These are phyloP conservation scores for Epinotia nisella DNA, from an alignment of 2,888 invertebrate species.

Conservation along the genomic window DNA sequence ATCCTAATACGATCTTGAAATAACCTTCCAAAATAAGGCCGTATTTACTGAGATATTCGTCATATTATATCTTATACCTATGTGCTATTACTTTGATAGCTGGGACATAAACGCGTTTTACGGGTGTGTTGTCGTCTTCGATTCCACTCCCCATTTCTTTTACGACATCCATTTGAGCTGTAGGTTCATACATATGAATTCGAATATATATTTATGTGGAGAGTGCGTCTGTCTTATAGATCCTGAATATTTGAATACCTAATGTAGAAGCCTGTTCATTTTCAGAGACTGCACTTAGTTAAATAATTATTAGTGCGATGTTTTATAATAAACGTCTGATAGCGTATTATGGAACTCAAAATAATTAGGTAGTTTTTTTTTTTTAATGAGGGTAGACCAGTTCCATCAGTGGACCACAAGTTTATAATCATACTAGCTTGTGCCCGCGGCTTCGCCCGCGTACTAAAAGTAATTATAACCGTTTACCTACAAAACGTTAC, in stretches of 20 bases:
- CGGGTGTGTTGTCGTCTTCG: constrained; percentile 53
- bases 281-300: too few species aligned
- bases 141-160: constrained; percentile 51
- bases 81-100: constrained; percentile 45
- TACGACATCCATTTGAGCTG: constrained; percentile 44
- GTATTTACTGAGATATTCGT: neutral
- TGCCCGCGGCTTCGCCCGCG: too few species aligned
- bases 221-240: neutral
- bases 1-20: constrained; percentile 17
- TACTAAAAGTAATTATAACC: too few species aligned
- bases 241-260: neutral
- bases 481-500: too few species aligned
- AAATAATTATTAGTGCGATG: too few species aligned
- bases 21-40: neutral
- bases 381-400: too few species aligned
- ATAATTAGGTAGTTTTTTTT: too few species aligned
- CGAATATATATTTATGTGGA: constrained; percentile 6
- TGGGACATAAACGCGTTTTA: constrained; percentile 50
- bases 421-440: too few species aligned
- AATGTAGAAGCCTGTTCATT: too few species aligned
- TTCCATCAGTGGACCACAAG: too few species aligned
- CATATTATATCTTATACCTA: constrained; percentile 13
- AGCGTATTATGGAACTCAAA: too few species aligned
- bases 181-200: constrained; percentile 16
- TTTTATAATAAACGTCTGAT: too few species aligned